A percentile compares a stretch with the other conserved stretches of the same genome.
Conservation (phyloP, 2,888 invertebrate genomes). For the Caenorhabditis sp. region DNA sequence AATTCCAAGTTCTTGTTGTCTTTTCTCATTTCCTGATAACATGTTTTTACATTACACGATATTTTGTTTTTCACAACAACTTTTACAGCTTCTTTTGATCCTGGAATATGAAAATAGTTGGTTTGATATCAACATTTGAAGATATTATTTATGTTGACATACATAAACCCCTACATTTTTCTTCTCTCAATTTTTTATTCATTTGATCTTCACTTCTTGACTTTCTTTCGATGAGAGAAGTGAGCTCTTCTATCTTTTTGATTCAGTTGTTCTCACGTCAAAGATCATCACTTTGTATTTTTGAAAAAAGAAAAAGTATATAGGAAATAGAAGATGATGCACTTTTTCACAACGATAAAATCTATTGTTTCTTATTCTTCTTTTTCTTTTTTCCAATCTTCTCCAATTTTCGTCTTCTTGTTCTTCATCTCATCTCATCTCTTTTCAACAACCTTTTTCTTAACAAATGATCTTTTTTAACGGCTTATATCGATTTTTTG, state of each 20-base stretch:
- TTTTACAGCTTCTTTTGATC: no score
- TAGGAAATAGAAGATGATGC: neutral
- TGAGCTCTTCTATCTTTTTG: neutral
- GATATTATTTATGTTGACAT: no score
- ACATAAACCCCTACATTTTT: no score
- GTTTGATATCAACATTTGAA: no score
- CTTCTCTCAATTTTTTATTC: neutral
- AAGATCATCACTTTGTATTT: constrained; percentile 9
- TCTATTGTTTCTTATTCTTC: constrained; percentile 11
- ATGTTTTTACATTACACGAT: no score
- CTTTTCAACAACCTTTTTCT: constrained; percentile 12
- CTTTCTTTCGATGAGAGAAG: neutral
- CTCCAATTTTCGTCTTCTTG: neutral
- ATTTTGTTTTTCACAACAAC: no score
- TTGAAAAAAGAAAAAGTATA: neutral
- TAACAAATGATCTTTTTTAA: neutral
- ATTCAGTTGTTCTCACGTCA: constrained; percentile 3
- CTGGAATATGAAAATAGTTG: no score
- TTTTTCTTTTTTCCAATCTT: neutral
- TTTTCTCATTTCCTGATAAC: neutral
- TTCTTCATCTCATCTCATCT: constrained; percentile 7
- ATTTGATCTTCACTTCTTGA: constrained; percentile 3
- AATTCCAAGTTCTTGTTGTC: neutral
- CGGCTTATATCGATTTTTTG: neutral
- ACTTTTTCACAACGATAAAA: constrained; percentile 18